These are phyloP conservation scores for Capromys pilorides DNA, from an alignment of 2,797 vertebrate species.

Conservation along the genomic window DNA sequence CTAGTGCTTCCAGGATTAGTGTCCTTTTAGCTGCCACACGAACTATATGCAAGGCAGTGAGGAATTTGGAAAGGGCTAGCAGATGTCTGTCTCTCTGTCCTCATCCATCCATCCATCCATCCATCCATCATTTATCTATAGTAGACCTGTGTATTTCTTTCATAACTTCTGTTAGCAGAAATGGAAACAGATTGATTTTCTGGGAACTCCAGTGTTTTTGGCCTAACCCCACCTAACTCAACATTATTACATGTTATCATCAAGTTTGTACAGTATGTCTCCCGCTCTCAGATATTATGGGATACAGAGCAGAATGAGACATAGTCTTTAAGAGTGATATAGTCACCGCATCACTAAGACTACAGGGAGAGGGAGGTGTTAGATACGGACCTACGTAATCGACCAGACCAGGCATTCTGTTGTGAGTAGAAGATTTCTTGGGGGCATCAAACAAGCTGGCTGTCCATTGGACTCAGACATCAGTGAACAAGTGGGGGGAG, in stretches of 20 bases:
- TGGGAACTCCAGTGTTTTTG: neutral
- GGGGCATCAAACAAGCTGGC: too few species aligned
- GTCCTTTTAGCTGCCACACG: conserved; percentile 9
- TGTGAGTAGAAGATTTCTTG: too few species aligned
- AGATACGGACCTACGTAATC: too few species aligned
- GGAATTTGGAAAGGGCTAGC: conserved; percentile 45
- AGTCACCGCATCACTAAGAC: neutral
- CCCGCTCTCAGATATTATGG: neutral
- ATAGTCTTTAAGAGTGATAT: neutral
- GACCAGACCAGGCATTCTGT: too few species aligned
- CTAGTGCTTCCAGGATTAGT: conserved; percentile 51
- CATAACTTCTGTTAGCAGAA: conserved; percentile 29
- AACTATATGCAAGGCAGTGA: neutral
- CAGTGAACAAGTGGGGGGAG: too few species aligned
- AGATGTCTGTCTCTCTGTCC: neutral
- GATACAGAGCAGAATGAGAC: neutral
- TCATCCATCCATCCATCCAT: neutral
- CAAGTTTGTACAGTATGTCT: neutral
- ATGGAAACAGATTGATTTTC: conserved; percentile 7
- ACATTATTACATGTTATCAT: neutral
- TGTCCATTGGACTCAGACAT: too few species aligned
- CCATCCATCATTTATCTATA: neutral
- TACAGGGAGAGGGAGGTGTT: neutral
- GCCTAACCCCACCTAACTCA: conserved; percentile 19
- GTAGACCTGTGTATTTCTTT: neutral